A percentile compares a stretch with the other conserved stretches of the same genome.
phyloP scores from a whole-genome alignment of 1,140 invertebrate species.

The Cardiocondyla obscurior region DNA sequence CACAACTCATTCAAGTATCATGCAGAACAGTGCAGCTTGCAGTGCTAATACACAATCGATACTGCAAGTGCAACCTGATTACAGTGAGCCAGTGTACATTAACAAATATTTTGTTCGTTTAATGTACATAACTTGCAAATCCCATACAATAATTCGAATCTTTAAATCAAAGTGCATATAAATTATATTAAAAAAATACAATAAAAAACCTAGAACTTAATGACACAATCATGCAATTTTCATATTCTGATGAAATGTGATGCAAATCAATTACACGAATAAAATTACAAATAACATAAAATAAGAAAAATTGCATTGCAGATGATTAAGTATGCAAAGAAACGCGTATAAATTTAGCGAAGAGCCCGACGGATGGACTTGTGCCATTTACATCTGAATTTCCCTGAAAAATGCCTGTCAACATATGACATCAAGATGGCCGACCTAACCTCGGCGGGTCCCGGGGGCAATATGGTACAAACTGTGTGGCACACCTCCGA shows the following conservation, averaged over 20 bases:
- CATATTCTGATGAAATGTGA: not conserved
- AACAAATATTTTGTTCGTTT: not conserved
- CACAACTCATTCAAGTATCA: not conserved
- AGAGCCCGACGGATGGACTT: not conserved
- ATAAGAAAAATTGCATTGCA: not conserved
- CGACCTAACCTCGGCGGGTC: slow-evolving; percentile 76
- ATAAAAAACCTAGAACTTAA: no score
- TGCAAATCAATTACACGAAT: not conserved
- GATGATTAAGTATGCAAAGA: not conserved
- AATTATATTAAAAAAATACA: no score
- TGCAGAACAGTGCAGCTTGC: slow-evolving; percentile 26
- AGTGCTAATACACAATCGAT: slow-evolving; percentile 56
- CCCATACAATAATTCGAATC: not conserved
- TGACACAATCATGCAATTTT: not conserved
- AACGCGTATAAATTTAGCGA: no score
- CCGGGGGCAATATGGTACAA: slow-evolving; percentile 68
- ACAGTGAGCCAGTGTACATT: not conserved
- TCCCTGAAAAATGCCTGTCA: slow-evolving; percentile 19
- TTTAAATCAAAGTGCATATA: no score
- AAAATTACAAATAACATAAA: not conserved
- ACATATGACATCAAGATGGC: slow-evolving; percentile 79
- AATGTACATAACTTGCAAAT: not conserved
- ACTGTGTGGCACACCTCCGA: not conserved
- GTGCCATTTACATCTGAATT: not conserved
- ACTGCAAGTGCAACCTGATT: slow-evolving; percentile 57